Percentiles rank a stretch among this genome's conserved stretches.
Conservation (phyloP, 1,140 invertebrate genomes). For the Grapholita molesta region DNA sequence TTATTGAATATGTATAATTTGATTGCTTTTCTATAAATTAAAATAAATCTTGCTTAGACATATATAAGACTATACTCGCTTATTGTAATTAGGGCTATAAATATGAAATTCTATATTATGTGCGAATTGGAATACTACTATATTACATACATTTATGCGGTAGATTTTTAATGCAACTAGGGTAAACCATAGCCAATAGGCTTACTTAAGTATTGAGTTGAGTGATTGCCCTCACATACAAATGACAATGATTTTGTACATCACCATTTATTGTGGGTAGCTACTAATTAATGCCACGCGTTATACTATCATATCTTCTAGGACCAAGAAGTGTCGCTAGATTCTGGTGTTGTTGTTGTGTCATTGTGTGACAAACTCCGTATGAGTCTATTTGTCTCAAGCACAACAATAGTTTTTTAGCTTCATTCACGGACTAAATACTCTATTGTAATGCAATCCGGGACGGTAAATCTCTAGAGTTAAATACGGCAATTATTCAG, state of each 20-base stretch:
- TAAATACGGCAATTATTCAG: conserved; percentile 67
- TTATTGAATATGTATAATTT: background rate
- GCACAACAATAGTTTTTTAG: conserved; percentile 38
- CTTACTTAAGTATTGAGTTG: too few species aligned
- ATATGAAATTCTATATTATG: too few species aligned
- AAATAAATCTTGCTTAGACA: background rate
- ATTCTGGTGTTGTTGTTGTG: background rate
- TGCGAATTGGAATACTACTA: too few species aligned
- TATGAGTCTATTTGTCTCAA: conserved; percentile 19
- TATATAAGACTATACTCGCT: too few species aligned
- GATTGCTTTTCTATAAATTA: background rate
- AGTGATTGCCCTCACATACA: too few species aligned
- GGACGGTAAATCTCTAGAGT: conserved; percentile 49
- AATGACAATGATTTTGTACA: too few species aligned
- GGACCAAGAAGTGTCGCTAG: background rate
- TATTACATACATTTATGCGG: too few species aligned
- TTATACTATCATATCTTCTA: conserved; percentile 1
- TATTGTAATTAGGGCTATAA: too few species aligned
- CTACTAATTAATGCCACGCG: conserved; percentile 18
- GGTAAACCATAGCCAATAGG: too few species aligned
- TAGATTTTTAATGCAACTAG: too few species aligned
- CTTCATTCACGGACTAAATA: conserved; percentile 43
- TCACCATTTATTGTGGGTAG: too few species aligned
- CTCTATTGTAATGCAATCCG: conserved; percentile 42
- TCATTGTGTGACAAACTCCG: background rate